A percentile compares a stretch with the other conserved stretches of the same genome.
These are phyloP conservation scores for Caenorhabditis sulstoni DNA, from an alignment of 2,888 invertebrate genomes.

Conservation along the genomic window DNA sequence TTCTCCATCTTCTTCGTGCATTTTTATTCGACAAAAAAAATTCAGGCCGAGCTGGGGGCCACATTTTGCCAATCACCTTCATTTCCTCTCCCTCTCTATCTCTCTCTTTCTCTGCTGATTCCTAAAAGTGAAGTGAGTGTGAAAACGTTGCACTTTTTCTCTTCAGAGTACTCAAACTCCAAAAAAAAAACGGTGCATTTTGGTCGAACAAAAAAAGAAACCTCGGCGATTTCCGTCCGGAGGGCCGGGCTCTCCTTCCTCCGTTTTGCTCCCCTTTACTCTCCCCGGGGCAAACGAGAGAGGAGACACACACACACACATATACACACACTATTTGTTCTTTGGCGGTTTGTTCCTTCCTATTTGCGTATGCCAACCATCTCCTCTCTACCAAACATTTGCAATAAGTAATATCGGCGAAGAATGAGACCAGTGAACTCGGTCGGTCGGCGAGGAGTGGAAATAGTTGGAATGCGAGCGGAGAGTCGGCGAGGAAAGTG, in stretches of 20 bases:
- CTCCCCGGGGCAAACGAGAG: conserved; percentile 53
- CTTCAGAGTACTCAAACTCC: background rate
- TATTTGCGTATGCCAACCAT: conserved; percentile 55
- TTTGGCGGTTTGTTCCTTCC: conserved; percentile 60
- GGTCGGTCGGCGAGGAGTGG: background rate
- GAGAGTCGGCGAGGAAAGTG: background rate
- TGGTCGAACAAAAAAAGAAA: no score
- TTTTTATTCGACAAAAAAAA: background rate
- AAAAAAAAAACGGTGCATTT: no score
- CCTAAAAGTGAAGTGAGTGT: background rate
- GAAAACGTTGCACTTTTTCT: conserved; percentile 1
- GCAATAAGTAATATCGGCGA: conserved; percentile 48
- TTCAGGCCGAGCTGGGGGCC: background rate
- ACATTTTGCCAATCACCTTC: conserved; percentile 17
- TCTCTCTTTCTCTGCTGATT: no score
- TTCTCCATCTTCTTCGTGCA: background rate
- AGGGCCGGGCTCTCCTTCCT: conserved; percentile 16
- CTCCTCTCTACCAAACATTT: conserved; percentile 48
- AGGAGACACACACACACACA: conserved; percentile 46
- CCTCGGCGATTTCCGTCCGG: conserved; percentile 6
- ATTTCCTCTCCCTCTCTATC: background rate
- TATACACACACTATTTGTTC: conserved; percentile 55
- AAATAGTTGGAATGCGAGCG: no score
- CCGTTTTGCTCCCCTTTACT: conserved; percentile 22
- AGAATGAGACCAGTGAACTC: conserved; percentile 29